A percentile compares a stretch with the other conserved stretches of the same genome.
phyloP scores from a whole-genome alignment of 2,888 invertebrate genomes.

The Plebejus argus region DNA sequence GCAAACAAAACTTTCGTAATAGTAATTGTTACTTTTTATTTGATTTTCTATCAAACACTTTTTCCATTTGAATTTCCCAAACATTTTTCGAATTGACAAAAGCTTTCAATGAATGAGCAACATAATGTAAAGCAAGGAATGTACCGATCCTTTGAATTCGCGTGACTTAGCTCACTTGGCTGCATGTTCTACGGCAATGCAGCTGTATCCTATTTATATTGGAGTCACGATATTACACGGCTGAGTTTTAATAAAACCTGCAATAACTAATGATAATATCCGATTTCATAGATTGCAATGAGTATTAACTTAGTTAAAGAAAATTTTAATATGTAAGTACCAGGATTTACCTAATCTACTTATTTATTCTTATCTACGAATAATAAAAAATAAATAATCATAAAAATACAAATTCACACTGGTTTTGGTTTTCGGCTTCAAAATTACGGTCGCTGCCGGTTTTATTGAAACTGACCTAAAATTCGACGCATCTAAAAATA shows the following conservation, averaged over 20 bases:
- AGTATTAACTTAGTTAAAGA: no score
- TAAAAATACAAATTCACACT: no score
- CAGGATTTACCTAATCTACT: no score
- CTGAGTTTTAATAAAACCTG: neutral
- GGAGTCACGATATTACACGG: constrained; percentile 8
- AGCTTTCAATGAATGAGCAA: neutral
- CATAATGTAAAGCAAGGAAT: neutral
- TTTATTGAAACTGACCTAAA: no score
- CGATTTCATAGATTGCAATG: neutral
- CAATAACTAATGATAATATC: neutral
- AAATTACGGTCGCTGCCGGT: no score
- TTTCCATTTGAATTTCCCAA: neutral
- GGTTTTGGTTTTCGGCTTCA: no score
- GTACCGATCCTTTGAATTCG: neutral
- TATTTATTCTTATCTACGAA: no score
- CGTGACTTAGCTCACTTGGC: constrained; percentile 31
- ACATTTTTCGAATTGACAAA: neutral
- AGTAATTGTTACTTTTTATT: neutral
- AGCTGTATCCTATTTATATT: constrained; percentile 21
- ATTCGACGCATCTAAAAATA: no score
- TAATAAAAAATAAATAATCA: no score
- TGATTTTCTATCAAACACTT: neutral
- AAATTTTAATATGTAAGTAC: no score
- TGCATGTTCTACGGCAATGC: constrained; percentile 28
- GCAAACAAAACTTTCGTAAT: no score